Evolutionary conservation across 1,140 invertebrate species (phyloP).

Genomic region (Asbolus verrucosus): DNA sequence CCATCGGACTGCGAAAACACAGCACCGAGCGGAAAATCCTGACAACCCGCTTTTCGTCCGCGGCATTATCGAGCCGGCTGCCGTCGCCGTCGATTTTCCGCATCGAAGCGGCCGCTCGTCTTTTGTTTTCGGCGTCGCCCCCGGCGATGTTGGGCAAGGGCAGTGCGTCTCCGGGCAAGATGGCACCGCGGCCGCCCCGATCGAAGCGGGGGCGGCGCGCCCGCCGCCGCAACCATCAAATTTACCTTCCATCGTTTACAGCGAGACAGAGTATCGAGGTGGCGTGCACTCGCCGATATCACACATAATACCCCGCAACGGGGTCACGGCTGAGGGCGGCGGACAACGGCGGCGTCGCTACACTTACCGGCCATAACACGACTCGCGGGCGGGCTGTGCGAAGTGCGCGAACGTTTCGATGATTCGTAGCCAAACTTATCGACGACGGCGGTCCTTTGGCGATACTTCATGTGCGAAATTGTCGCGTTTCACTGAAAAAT

Average conservation of each 20-base stretch:
- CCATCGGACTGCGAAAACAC: too few species aligned
- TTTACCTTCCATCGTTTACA: slow-evolving; percentile 65
- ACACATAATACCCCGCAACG: slow-evolving; percentile 61
- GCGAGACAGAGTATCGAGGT: slow-evolving; percentile 53
- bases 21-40: too few species aligned
- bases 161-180: slow-evolving; percentile 10
- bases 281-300: slow-evolving; percentile 55
- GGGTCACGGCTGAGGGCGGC: slow-evolving; percentile 60
- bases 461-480: slow-evolving; percentile 54
- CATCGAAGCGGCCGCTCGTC: neutral
- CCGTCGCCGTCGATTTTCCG: too few species aligned
- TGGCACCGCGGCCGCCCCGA: slow-evolving; percentile 15
- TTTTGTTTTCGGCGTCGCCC: neutral
- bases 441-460: slow-evolving; percentile 50
- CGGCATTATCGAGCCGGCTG: too few species aligned
- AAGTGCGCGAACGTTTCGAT: slow-evolving; percentile 60
- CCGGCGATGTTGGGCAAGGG: neutral
- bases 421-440: slow-evolving; percentile 48
- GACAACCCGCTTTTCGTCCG: too few species aligned
- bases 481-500: slow-evolving; percentile 49
- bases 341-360: slow-evolving; percentile 57
- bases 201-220: slow-evolving; percentile 10
- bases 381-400: slow-evolving; percentile 60
- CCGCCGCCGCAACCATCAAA: slow-evolving; percentile 38
- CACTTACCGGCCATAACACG: slow-evolving; percentile 64